A percentile compares a stretch with the other conserved stretches of the same genome.
These are phyloP conservation scores for Poecilia gillii DNA, from an alignment of 2,797 vertebrate genomes.

Conservation along the genomic window DNA sequence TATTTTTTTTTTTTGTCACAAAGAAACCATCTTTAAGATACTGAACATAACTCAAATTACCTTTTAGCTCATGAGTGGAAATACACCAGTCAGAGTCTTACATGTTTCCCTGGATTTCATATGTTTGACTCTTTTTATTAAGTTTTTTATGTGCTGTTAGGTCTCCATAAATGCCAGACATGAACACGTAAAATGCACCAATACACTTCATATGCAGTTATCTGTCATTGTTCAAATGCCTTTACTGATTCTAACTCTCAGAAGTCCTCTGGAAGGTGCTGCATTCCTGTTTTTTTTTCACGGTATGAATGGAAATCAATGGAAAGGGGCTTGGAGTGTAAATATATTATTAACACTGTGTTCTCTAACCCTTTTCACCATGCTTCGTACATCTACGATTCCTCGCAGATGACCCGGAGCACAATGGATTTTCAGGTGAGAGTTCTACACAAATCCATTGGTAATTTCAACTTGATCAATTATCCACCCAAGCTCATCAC, in stretches of 20 bases:
- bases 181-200: not conserved
- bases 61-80: not conserved
- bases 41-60: not conserved
- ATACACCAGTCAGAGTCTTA: not conserved
- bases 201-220: not conserved
- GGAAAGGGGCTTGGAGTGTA: conserved; percentile 66
- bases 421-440: conserved; percentile 69
- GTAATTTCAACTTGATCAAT: conserved; percentile 83
- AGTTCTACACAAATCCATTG: conserved; percentile 77
- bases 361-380: conserved; percentile 69
- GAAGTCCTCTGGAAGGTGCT: conserved; percentile 33
- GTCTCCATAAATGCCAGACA: not conserved
- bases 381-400: conserved; percentile 76
- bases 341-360: conserved; percentile 75
- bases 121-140: not conserved
- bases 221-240: conserved; percentile 12
- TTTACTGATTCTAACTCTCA: conserved; percentile 30
- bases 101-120: not conserved
- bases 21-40: not conserved
- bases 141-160: too few relatives aligned
- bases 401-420: conserved; percentile 69
- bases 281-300: conserved; percentile 30
- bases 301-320: conserved; percentile 73
- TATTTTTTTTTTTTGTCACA: not conserved
- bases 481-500: conserved; percentile 75